Conservation (phyloP, 2,888 invertebrate species). For the Chrysolina americana region DNA sequence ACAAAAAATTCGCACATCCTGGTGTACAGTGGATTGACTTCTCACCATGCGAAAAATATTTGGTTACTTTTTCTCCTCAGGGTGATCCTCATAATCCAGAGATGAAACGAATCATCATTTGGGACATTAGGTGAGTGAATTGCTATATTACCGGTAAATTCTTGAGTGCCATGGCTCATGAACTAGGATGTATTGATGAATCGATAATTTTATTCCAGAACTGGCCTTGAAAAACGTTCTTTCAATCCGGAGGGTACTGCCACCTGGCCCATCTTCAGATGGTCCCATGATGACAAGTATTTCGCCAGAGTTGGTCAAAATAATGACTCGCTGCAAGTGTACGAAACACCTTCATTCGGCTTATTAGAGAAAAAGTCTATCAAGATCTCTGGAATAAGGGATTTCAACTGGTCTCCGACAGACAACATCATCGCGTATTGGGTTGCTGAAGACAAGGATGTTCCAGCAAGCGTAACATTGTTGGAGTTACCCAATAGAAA, state of each 20-base stretch:
- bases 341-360: constrained; percentile 96
- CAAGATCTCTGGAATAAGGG: constrained; percentile 89
- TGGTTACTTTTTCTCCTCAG: constrained; percentile 94
- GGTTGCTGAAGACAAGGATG: constrained; percentile 98
- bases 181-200: too few species aligned
- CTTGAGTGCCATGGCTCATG: too few species aligned
- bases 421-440: constrained; percentile 97
- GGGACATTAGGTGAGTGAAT: constrained; percentile 86
- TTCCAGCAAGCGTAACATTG: constrained; percentile 94
- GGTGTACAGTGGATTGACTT: constrained; percentile 97
- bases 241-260: constrained; percentile 86
- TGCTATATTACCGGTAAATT: neutral
- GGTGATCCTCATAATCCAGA: constrained; percentile 76
- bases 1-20: constrained; percentile 91
- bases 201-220: constrained; percentile 68
- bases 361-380: constrained; percentile 95
- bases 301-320: constrained; percentile 82
- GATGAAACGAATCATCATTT: constrained; percentile 91
- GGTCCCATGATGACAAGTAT: constrained; percentile 96
- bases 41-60: constrained; percentile 97
- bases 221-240: constrained; percentile 92
- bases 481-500: constrained; percentile 92
- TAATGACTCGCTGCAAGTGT: constrained; percentile 89
- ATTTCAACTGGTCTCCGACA: constrained; percentile 98
- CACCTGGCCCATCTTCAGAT: constrained; percentile 95